Evolutionary conservation across 2,888 invertebrate species (phyloP).

Genomic region (Epistrophella euchroma): DNA sequence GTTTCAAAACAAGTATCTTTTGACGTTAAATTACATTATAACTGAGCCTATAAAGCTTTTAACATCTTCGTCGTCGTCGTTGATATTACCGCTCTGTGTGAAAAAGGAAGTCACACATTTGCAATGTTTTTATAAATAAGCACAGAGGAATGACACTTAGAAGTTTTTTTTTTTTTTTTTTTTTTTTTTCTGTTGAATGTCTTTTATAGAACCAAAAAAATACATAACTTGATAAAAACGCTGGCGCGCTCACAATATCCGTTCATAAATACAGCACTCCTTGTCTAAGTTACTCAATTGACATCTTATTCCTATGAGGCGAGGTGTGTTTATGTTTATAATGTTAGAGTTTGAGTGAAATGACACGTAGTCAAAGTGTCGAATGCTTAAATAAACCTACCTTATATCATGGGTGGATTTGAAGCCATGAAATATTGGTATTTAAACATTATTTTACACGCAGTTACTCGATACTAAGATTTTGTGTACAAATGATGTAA

Average conservation of each 20-base stretch:
- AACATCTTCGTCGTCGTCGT: slow-evolving; percentile 27
- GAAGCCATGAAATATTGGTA: background rate
- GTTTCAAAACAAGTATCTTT: slow-evolving; percentile 19
- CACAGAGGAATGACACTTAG: slow-evolving; percentile 25
- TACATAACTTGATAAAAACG: slow-evolving; percentile 59
- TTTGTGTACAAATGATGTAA: too few species aligned
- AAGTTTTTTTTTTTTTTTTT: background rate
- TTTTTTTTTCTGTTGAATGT: slow-evolving; percentile 27
- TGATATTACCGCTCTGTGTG: slow-evolving; percentile 28
- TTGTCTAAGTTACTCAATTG: slow-evolving; percentile 70
- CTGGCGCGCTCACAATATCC: slow-evolving; percentile 65
- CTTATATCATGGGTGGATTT: background rate
- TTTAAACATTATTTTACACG: too few species aligned
- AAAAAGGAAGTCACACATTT: slow-evolving; percentile 64
- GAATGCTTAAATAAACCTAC: slow-evolving; percentile 21
- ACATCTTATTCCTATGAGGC: slow-evolving; percentile 36
- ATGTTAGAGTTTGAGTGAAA: slow-evolving; percentile 6
- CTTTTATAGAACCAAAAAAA: slow-evolving; percentile 35
- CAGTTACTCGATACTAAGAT: too few species aligned
- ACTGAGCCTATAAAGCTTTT: slow-evolving; percentile 39
- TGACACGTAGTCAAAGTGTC: slow-evolving; percentile 46
- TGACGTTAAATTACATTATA: slow-evolving; percentile 39
- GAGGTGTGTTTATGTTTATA: slow-evolving; percentile 1
- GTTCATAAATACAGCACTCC: slow-evolving; percentile 66
- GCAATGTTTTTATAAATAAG: slow-evolving; percentile 41